Evolutionary conservation across 2,888 invertebrate genomes (phyloP), one percentile per base, ranked within the genome.

Genomic region (Syrista parreyssii): DNA sequence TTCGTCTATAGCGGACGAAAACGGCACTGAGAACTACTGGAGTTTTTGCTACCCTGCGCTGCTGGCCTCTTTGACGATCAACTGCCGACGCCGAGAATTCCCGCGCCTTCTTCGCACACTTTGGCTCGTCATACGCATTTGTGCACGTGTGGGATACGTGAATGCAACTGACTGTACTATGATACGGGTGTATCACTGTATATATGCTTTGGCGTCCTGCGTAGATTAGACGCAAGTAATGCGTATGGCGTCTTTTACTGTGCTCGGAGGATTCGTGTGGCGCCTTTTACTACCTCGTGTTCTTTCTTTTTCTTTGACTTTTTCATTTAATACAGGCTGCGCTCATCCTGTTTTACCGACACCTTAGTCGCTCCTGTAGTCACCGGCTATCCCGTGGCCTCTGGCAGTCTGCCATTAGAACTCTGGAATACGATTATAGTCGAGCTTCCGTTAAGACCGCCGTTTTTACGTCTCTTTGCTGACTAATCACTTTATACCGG

Each of bases 1-100:
- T 71, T 2, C 71, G 71, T 71, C 71, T 32, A 31, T 11, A 30
- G 32, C 71, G 31, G 30, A 33, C 71, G 71, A 71, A 71, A 71
- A 71, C 31, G 30, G 32, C 71, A 15, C 71, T 71, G 71, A 71
- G 71, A 71, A 33, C 71, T 71, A 71, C 71, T 71, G 71, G 15
- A 31, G 31, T 31, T 71, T 71, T 71, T 30, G 71, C 71, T 71
- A 71, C 71, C 31, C 71, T 30, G 71, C 31, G 71, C 71, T n/a
- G 31, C 71, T 31, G 71, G 31, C 31, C 71, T 32, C 71, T 71
- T 71, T 71, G 71, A 71, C 71, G 71, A 12, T 30, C 32, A 12
- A 30, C 31, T 15, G 71, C 71, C 71, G 71, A 71, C 71, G 15
- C 31, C 32, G 71, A 31, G 71, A 71, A 71, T 71, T 71, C 71